These are phyloP conservation scores for Aphaenogaster floridana DNA, from an alignment of 1,140 invertebrate species.

Conservation along the genomic window DNA sequence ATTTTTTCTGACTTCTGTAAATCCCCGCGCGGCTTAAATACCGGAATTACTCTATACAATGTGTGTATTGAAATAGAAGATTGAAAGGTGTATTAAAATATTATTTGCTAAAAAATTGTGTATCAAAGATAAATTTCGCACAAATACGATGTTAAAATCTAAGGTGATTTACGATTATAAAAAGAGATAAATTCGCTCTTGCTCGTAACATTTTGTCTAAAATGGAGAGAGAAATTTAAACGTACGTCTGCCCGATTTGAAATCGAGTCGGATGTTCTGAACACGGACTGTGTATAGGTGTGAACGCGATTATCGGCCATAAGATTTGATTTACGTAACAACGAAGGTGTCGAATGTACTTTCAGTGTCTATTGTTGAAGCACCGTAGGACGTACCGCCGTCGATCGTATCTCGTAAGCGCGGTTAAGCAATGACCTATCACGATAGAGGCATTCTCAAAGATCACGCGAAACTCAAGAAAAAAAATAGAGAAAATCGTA, in stretches of 20 bases:
- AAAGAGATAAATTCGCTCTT: not conserved
- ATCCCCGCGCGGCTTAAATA: too few species aligned
- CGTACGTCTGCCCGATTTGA: slow-evolving; percentile 19
- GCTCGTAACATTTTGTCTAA: slow-evolving; percentile 37
- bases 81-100: not conserved
- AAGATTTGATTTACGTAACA: slow-evolving; percentile 65
- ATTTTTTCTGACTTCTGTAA: too few species aligned
- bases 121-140: not conserved
- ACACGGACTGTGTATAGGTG: slow-evolving; percentile 35
- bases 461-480: slow-evolving; percentile 53
- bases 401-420: slow-evolving; percentile 67
- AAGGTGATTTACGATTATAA: not conserved
- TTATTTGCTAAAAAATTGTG: not conserved
- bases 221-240: not conserved
- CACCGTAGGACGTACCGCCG: slow-evolving; percentile 52
- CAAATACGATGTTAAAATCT: not conserved
- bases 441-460: slow-evolving; percentile 66
- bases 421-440: slow-evolving; percentile 66
- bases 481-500: slow-evolving; percentile 42
- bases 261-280: slow-evolving; percentile 16
- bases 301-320: slow-evolving; percentile 46
- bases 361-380: slow-evolving; percentile 62
- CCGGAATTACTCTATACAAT: too few species aligned
- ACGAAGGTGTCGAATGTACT: slow-evolving; percentile 64
- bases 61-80: not conserved